These are phyloP conservation scores for Drosophila siamana DNA, from an alignment of 2,888 invertebrate genomes.

Conservation along the genomic window DNA sequence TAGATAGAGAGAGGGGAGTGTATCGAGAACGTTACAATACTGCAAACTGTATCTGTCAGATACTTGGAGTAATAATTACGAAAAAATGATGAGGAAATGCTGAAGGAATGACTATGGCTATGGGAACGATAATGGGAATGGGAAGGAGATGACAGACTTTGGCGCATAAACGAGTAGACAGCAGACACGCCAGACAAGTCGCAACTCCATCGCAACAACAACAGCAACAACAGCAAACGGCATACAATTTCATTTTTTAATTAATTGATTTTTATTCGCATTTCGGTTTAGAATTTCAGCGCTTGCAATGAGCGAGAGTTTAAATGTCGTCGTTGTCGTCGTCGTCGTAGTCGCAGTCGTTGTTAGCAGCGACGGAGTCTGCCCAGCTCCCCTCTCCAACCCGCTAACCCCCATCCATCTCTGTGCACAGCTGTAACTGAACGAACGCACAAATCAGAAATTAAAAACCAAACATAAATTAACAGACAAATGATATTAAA, in stretches of 20 bases:
- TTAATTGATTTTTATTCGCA: slow-evolving; percentile 81
- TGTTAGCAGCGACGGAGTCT: slow-evolving; percentile 44
- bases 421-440: slow-evolving; percentile 36
- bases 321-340: slow-evolving; percentile 44
- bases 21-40: slow-evolving; percentile 29
- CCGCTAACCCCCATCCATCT: background rate
- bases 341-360: slow-evolving; percentile 32
- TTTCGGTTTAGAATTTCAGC: slow-evolving; percentile 75
- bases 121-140: background rate
- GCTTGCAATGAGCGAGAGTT: slow-evolving; percentile 57
- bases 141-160: slow-evolving; percentile 12
- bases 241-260: slow-evolving; percentile 78
- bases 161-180: slow-evolving; percentile 10
- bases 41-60: slow-evolving; percentile 70
- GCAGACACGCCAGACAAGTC: slow-evolving; percentile 36
- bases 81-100: slow-evolving; percentile 42
- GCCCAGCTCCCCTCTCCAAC: background rate
- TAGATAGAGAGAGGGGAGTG: background rate
- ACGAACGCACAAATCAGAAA: slow-evolving; percentile 83
- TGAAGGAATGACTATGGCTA: slow-evolving; percentile 1
- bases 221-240: slow-evolving; percentile 32
- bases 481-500: slow-evolving; percentile 80
- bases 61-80: slow-evolving; percentile 66
- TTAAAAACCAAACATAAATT: slow-evolving; percentile 83
- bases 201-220: slow-evolving; percentile 45